Conservation (phyloP, 2,797 vertebrate genomes). For the Sebastiscus albofasciatus region DNA sequence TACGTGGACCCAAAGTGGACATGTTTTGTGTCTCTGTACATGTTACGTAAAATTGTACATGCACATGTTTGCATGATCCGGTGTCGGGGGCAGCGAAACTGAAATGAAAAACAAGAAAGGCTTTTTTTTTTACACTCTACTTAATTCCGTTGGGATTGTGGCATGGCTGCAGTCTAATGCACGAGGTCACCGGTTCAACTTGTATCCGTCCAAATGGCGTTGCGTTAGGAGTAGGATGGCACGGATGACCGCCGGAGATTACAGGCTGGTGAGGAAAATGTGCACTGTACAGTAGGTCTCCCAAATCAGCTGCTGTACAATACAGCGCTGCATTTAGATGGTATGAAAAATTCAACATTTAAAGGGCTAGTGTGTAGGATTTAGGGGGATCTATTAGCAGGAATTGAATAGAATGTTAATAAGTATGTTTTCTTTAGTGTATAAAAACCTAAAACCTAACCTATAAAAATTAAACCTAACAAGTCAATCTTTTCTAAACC, state of each 20-base stretch:
- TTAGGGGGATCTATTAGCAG: no score
- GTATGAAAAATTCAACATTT: slow-evolving; percentile 3
- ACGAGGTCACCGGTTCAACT: slow-evolving; percentile 42
- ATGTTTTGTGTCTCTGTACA: neutral
- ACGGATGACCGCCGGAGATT: slow-evolving; percentile 3
- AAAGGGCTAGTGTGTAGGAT: neutral
- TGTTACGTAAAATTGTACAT: neutral
- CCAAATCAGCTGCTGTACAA: neutral
- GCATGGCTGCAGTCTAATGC: slow-evolving; percentile 28
- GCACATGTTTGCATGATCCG: neutral
- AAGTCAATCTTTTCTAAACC: no score
- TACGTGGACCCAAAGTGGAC: neutral
- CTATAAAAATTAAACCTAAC: no score
- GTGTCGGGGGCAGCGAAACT: neutral
- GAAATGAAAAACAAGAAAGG: slow-evolving; percentile 2
- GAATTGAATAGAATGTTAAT: no score
- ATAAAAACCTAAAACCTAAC: no score
- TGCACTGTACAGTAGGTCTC: neutral
- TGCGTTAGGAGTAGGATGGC: neutral
- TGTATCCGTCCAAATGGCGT: slow-evolving; percentile 27
- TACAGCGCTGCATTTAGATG: neutral
- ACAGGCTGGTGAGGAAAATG: neutral
- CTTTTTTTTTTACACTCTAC: slow-evolving; percentile 16
- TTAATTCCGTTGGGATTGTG: slow-evolving; percentile 11
- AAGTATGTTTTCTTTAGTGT: no score